These are phyloP conservation scores for Toxotes lorentzi DNA, from an alignment of 2,797 vertebrate species.

Conservation along the genomic window DNA sequence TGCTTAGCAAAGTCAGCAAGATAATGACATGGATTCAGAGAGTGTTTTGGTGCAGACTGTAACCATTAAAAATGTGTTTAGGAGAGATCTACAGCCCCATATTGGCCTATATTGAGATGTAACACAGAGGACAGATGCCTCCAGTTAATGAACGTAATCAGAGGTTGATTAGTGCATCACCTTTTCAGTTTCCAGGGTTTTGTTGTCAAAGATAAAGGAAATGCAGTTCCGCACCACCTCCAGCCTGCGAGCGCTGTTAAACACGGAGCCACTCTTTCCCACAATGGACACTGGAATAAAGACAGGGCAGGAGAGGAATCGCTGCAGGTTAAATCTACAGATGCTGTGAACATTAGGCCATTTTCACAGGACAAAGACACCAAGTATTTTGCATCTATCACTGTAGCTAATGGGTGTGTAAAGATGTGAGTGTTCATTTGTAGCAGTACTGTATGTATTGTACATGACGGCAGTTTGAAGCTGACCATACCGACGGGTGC, in stretches of 20 bases:
- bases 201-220: conserved; percentile 96
- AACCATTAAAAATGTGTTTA: not conserved
- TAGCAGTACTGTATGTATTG: not conserved
- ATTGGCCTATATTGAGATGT: not conserved
- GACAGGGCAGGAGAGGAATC: not conserved
- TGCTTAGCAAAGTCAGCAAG: conserved; percentile 1
- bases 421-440: not conserved
- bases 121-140: conserved; percentile 20
- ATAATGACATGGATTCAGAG: conserved; percentile 20
- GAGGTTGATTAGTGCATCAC: conserved; percentile 72
- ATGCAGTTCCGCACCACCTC: conserved; percentile 98
- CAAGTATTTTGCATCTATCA: not conserved
- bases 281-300: conserved; percentile 90
- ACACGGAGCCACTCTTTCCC: conserved; percentile 92
- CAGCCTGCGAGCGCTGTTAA: conserved; percentile 97
- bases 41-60: conserved; percentile 26
- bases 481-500: conserved; percentile 92
- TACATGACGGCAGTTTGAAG: conserved; percentile 8
- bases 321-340: conserved; percentile 5
- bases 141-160: conserved; percentile 37
- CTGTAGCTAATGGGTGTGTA: not conserved
- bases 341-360: not conserved
- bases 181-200: conserved; percentile 98
- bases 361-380: not conserved
- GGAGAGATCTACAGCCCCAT: conserved; percentile 18